phyloP scores from a whole-genome alignment of 2,797 vertebrate species.

The Silurus lanzhouensis region DNA sequence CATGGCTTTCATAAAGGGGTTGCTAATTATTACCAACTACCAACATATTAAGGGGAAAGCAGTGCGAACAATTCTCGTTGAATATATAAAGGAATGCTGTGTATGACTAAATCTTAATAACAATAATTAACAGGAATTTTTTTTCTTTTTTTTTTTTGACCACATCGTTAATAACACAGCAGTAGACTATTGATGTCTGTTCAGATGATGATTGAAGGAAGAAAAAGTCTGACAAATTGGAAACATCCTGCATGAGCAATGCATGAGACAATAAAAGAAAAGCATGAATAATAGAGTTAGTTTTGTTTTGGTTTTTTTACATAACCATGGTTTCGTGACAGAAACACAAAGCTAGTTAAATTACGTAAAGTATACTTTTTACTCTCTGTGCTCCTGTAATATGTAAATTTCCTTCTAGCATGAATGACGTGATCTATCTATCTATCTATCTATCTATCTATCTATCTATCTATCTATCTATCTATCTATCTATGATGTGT shows the following conservation, averaged over 20 bases:
- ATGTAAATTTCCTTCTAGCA: too few relatives aligned
- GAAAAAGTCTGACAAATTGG: neutral
- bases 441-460: too few relatives aligned
- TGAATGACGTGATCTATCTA: too few relatives aligned
- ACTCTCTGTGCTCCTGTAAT: too few relatives aligned
- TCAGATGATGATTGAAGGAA: neutral
- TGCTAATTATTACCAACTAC: neutral
- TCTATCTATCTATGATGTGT: neutral
- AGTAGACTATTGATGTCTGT: conserved; percentile 6
- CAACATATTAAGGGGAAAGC: neutral
- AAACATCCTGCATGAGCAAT: neutral
- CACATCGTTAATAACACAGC: neutral
- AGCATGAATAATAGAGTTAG: neutral
- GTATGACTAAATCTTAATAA: neutral
- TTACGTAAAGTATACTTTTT: too few relatives aligned
- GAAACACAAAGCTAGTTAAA: neutral
- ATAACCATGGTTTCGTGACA: neutral
- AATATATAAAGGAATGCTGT: neutral
- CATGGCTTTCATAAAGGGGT: neutral
- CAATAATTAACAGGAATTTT: neutral
- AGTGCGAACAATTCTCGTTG: neutral
- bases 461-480: too few relatives aligned
- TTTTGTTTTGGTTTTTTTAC: neutral
- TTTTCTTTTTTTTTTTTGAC: neutral
- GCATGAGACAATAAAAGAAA: neutral